These are phyloP conservation scores for Sus cebifrons DNA, from an alignment of 2,797 vertebrate genomes.

Conservation along the genomic window DNA sequence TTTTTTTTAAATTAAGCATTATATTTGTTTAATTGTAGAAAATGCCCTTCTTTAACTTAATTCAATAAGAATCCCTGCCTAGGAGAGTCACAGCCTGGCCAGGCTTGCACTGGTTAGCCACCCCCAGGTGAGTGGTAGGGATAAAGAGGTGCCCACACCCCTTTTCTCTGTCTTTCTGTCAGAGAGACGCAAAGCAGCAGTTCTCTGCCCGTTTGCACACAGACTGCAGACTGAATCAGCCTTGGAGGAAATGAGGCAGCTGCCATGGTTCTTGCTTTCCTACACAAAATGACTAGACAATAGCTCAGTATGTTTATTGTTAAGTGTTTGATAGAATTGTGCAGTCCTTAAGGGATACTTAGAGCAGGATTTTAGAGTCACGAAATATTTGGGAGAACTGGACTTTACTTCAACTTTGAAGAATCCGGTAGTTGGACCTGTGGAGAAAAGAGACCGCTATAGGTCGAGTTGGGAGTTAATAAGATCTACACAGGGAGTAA, in stretches of 20 bases:
- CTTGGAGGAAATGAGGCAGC: not conserved
- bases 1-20: slow-evolving; percentile 44
- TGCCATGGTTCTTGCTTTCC: not conserved
- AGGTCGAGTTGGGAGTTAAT: not conserved
- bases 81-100: not conserved
- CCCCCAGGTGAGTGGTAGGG: not conserved
- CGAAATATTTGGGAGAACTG: slow-evolving; percentile 10
- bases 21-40: slow-evolving; percentile 37
- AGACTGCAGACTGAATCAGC: not conserved
- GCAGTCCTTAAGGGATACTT: not conserved
- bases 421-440: not conserved
- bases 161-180: not conserved
- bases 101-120: not conserved
- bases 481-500: slow-evolving; percentile 32
- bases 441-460: not conserved
- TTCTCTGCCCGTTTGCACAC: not conserved
- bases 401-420: slow-evolving; percentile 6
- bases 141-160: not conserved
- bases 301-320: not conserved
- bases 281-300: not conserved
- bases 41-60: not conserved
- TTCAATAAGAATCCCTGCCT: not conserved
- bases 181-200: not conserved
- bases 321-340: not conserved
- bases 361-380: slow-evolving; percentile 23